Percentiles rank a stretch among this genome's conserved stretches.
Evolutionary conservation across 1,140 invertebrate species (phyloP).

Genomic region (Drosophila carrolli): DNA sequence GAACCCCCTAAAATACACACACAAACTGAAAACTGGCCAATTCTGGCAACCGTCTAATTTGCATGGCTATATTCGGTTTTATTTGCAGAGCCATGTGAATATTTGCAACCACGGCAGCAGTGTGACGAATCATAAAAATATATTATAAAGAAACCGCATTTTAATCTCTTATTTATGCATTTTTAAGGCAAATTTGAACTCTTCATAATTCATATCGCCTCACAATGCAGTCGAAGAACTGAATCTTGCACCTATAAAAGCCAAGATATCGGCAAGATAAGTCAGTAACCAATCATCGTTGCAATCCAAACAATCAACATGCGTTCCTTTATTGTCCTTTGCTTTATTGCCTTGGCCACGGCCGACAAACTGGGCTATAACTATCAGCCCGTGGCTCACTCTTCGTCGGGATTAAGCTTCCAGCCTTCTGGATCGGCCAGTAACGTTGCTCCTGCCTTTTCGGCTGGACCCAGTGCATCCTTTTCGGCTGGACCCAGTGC

Average conservation of each 20-base stretch:
- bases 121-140: constrained; percentile 59
- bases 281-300: constrained; percentile 57
- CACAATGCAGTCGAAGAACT: constrained; percentile 48
- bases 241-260: constrained; percentile 65
- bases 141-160: constrained; percentile 49
- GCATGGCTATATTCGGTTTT: constrained; percentile 41
- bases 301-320: constrained; percentile 44
- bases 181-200: constrained; percentile 51
- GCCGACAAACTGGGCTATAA: constrained; percentile 80
- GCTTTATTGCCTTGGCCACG: constrained; percentile 58
- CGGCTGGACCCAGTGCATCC: constrained; percentile 25
- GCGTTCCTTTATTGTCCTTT: constrained; percentile 64
- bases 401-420: constrained; percentile 67
- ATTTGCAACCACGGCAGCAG: constrained; percentile 44
- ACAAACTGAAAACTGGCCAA: constrained; percentile 10
- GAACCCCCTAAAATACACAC: constrained; percentile 7
- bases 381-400: constrained; percentile 73
- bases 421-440: constrained; percentile 47
- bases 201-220: constrained; percentile 42
- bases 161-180: constrained; percentile 68
- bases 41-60: constrained; percentile 50
- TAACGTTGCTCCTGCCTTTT: constrained; percentile 37
- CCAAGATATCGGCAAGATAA: constrained; percentile 8
- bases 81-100: constrained; percentile 31
- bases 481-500: background rate